Evolutionary conservation across 2,113 vertebrate genomes (phyloP).

Genomic region (Fregata magnificens): DNA sequence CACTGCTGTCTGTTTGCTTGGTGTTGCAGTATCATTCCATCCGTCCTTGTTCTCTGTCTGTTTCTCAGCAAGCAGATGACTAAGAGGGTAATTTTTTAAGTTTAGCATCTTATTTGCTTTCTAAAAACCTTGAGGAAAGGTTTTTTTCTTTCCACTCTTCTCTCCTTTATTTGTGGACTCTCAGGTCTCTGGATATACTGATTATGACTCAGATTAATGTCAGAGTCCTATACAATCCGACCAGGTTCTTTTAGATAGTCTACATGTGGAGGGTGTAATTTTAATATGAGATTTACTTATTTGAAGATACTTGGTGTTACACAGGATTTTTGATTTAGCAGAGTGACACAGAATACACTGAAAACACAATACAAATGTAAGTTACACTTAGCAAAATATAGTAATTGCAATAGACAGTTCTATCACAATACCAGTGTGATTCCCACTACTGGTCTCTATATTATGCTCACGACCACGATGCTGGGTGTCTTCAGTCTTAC

Average conservation of each 20-base stretch:
- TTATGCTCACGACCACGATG: neutral
- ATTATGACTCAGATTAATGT: neutral
- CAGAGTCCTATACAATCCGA: neutral
- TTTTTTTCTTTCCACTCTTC: neutral
- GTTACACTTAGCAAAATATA: neutral
- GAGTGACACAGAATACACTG: neutral
- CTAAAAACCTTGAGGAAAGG: neutral
- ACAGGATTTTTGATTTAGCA: neutral
- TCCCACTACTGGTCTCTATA: neutral
- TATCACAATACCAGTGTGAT: neutral
- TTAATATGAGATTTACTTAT: neutral
- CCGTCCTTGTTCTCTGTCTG: neutral
- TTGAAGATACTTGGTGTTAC: neutral
- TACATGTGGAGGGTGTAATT: neutral
- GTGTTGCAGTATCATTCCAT: neutral
- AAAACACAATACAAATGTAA: neutral
- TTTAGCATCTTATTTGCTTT: neutral
- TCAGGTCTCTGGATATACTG: neutral
- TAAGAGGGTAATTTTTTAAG: neutral
- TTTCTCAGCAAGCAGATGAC: neutral
- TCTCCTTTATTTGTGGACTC: neutral
- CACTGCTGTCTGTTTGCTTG: neutral
- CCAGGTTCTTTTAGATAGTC: neutral
- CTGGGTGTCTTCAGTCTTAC: neutral
- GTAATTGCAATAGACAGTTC: neutral